Evolutionary conservation across 2,888 invertebrate species (phyloP), one percentile per base, ranked within the genome.

Genomic region (Ctenicera cuprea): DNA sequence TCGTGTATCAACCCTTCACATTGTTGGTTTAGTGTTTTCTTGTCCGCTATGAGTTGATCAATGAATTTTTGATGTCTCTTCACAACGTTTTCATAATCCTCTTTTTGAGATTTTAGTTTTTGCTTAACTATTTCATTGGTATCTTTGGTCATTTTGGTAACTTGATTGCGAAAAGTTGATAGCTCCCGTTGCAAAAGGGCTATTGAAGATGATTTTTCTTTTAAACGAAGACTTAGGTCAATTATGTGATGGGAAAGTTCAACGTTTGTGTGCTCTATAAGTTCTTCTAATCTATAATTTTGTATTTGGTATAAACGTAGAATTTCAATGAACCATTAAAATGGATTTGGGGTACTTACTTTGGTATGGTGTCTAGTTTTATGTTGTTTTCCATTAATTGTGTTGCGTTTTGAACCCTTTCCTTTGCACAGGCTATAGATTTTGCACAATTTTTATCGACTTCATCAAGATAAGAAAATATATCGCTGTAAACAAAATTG

Each of bases 11-110:
- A 81, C 71, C 90, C 89, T 81, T 94, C 92, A 78, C 93, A 93
- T 78, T 93, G 92, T 76, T 94, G 93, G 79, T 93, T 94, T 16
- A 95, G 83, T 0, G 91, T 90, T 76, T 93, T 93, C 86, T 96
- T 96, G 83, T 96, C 96, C 70, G 91, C 91, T 75, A 95, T 92
- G 57, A 96, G 83, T 88, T 93, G 94, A 83, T 95, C 95, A 59
- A 95, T 94, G 78, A 95, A 95, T 74, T 90, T 93, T 83, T 96
- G 95, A 83, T 95, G 95, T 12, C 95, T 89, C 77, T 92, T 91
- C 20, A 95, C 91, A 0, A 93, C 90, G 1, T 85, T 89, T 81
- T 95, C 95, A 80, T 93, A 94, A 79, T 95, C 94, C 22, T 91
- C 89, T 83, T 92, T 92, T 79, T 92, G 91, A 33, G 89, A 87